A percentile compares a stretch with the other conserved stretches of the same genome.
These are phyloP conservation scores for Ectropis grisescens DNA, from an alignment of 1,140 invertebrate species.

Conservation along the genomic window DNA sequence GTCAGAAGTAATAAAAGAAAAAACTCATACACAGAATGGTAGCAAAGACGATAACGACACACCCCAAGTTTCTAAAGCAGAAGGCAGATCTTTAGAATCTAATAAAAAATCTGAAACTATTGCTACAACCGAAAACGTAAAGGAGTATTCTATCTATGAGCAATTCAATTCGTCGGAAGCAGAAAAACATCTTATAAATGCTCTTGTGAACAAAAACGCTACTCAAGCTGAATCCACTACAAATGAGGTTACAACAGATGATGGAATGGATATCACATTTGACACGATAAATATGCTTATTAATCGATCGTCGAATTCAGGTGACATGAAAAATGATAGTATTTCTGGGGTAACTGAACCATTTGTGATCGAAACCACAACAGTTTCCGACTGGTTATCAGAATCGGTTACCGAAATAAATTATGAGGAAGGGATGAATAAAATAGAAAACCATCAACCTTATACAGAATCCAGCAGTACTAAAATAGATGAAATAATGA, in stretches of 20 bases:
- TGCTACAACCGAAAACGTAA: too few species aligned
- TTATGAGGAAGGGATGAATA: constrained; percentile 36
- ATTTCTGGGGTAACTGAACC: constrained; percentile 13
- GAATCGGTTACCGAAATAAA: constrained; percentile 41
- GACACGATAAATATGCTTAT: constrained; percentile 37
- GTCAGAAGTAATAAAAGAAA: too few species aligned
- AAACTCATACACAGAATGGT: too few species aligned
- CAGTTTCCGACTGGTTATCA: constrained; percentile 48
- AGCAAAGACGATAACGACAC: too few species aligned
- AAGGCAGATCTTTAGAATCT: too few species aligned
- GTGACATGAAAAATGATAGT: constrained; percentile 20
- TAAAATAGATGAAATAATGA: constrained; percentile 43
- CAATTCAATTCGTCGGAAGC: too few species aligned
- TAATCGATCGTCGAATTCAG: constrained; percentile 45
- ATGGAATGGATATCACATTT: constrained; percentile 34
- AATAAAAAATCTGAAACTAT: too few species aligned
- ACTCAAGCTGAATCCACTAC: constrained; percentile 14
- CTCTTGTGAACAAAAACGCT: constrained; percentile 22
- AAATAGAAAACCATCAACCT: constrained; percentile 25
- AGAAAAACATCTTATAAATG: constrained; percentile 16
- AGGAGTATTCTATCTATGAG: too few species aligned
- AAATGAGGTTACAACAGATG: constrained; percentile 22
- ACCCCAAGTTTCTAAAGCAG: too few species aligned
- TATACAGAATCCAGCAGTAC: constrained; percentile 25
- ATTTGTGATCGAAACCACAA: constrained; percentile 19